Evolutionary conservation across 2,113 vertebrate genomes (phyloP), one percentile per base, ranked within the genome.

Genomic region (Silurus glanis): DNA sequence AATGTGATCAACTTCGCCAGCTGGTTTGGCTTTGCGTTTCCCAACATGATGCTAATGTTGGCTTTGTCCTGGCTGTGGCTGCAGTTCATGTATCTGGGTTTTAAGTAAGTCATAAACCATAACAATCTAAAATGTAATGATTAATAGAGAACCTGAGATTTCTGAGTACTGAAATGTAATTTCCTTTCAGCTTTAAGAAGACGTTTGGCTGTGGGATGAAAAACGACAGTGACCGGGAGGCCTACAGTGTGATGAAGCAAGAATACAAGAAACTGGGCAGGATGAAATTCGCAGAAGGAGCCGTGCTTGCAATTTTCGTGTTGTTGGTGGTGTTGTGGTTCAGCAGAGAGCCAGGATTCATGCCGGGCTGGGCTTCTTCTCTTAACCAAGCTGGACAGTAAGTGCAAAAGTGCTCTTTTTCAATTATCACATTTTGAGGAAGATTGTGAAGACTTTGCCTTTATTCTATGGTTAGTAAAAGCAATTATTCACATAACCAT

Each of bases 11-110:
- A 97, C 94, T 99, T 99, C 78, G 96, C 96, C 85, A 97, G 96
- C 78, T 99, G 98, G 98, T 99, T 99, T 55, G 92, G 89, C 87
- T 98, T 98, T 19, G 93, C 97, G 82, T 98, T 97, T 89, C 98
- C 97, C 21, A 94, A 93, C 93, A 95, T 95, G 96, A 0, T 97
- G 25, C 0, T 99, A 83, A 94, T 97, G 90, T 92, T 99, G 87
- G 0, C 90, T 67, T 49, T 97, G 45, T 37, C 96, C 0, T 99
- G 95, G 95, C 0, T 97, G 21, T 99, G 97, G 97, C 95, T 99
- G 8, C 97, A 96, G 91, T 75, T 93, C 25, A 28, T 97, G 78
- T 99, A 95, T 92, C 75, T 99, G 90, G 98, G 98, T 79, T 91
- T 96, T 76, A 94, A 97, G 98, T 99, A 94, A 96, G 97, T 93